phyloP scores from a whole-genome alignment of 2,888 invertebrate genomes.

The Scaptomyza parva region DNA sequence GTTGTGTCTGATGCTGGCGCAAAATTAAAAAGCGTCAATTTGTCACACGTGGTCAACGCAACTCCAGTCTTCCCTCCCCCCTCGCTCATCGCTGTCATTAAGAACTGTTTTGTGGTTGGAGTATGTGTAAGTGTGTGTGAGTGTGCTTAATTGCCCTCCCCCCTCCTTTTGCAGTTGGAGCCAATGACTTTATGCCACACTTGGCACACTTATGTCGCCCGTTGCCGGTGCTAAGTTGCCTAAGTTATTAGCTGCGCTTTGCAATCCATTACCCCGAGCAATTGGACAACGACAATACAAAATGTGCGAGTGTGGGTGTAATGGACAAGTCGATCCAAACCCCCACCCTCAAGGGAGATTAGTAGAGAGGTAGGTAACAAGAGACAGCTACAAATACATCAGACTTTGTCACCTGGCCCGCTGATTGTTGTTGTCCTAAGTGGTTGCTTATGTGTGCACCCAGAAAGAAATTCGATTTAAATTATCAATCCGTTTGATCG shows the following conservation, averaged over 20 bases:
- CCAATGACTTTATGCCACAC: conserved; percentile 24
- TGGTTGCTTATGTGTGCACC: conserved; percentile 37
- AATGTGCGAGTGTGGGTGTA: conserved; percentile 65
- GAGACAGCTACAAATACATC: conserved; percentile 45
- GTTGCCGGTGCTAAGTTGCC: conserved; percentile 25
- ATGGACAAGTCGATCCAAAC: conserved; percentile 37
- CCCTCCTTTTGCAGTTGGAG: not conserved
- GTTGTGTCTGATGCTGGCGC: conserved; percentile 44
- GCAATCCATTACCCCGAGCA: conserved; percentile 74
- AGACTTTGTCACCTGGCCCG: conserved; percentile 55
- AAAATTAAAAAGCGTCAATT: conserved; percentile 83
- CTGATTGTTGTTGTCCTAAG: conserved; percentile 29
- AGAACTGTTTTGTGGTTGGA: conserved; percentile 60
- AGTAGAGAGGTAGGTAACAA: not conserved
- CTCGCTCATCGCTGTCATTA: conserved; percentile 50
- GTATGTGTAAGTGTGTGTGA: conserved; percentile 47
- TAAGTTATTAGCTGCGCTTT: conserved; percentile 75
- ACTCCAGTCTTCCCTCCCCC: not conserved
- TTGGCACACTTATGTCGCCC: conserved; percentile 66
- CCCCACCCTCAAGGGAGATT: not conserved
- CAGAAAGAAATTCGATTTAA: too few relatives aligned
- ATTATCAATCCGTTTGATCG: not conserved
- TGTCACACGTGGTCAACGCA: conserved; percentile 75
- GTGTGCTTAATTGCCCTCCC: conserved; percentile 66
- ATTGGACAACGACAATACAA: conserved; percentile 59